Conservation (phyloP, 2,113 vertebrate genomes). For the Struthidea cinerea region DNA sequence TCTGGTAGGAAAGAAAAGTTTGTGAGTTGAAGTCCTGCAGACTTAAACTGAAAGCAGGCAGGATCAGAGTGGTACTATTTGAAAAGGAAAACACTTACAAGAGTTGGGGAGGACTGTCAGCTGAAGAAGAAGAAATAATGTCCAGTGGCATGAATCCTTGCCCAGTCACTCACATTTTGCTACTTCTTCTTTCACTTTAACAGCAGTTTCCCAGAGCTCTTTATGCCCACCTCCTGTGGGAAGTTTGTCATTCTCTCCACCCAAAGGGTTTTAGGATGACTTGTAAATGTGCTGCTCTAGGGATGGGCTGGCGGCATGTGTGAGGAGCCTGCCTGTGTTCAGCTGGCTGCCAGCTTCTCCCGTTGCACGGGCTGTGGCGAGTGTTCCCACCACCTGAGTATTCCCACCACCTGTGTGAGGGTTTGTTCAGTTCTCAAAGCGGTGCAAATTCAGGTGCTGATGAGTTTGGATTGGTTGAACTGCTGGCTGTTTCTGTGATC, state of each 20-base stretch:
- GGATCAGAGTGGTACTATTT: background rate
- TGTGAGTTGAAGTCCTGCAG: background rate
- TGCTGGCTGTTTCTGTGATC: background rate
- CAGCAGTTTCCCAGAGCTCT: background rate
- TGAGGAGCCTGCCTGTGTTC: background rate
- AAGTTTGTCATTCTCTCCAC: background rate
- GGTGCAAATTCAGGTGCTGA: background rate
- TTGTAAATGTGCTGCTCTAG: background rate
- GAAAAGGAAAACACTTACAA: background rate
- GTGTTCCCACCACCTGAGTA: too few relatives aligned
- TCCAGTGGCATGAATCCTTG: background rate
- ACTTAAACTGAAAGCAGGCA: background rate
- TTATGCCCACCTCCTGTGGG: background rate
- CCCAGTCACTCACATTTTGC: background rate
- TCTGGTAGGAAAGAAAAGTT: background rate
- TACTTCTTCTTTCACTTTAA: background rate
- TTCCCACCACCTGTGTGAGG: background rate
- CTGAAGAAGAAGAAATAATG: background rate
- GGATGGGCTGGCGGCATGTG: background rate
- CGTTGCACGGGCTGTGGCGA: rapidly evolving
- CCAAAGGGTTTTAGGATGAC: background rate
- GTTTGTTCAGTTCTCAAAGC: background rate
- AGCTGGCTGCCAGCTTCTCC: background rate
- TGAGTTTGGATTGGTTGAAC: background rate
- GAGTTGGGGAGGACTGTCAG: background rate